Base-by-base conservation (phyloP, 2,113 vertebrate genomes). In the Helogale parvula region DNA sequence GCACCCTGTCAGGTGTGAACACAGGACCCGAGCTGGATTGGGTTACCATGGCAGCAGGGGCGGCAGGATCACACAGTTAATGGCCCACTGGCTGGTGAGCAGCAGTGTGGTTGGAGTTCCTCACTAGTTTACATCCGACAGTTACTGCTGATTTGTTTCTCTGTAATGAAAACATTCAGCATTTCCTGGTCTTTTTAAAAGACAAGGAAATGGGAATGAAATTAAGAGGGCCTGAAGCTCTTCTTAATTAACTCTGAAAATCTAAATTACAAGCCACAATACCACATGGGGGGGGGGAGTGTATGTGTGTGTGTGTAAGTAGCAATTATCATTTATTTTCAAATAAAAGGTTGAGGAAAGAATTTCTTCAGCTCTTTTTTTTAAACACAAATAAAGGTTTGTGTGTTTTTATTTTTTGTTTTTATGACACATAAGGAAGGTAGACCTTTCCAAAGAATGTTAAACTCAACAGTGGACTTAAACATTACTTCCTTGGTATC, bases 201-300 rank as follows among this genome's bases (percentile, higher is more conserved):
- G 80, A 83, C 0, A 3, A 97, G 96, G 93, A 98, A 97, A 85
- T 91, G 29, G 88, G 94, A 97, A 93, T 95, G 80, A 95, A 97
- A 91, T 95, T 91, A 96, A 93, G 52, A 96, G 79, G 71, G 14
- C 81, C 93, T 57, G 50, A 76, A 85, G 96, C 86, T 88, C 60
- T 52, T 96, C 97, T 93, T 95, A 97, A 97, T 97, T 97, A 94
- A 96, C 84, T 96, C 89, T 79, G 74, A 94, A 95, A 88, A 88
- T 96, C 83, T 97, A 74, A 97, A 94, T 97, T 97, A 93, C 35
- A 95, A 96, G 66, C 93, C 81, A 92, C 66, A 79, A 45, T n/a
- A 65, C 82, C 33, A 38, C 33, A 68, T 92, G n/a, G 60, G 50
- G 50, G 50, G 50, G 13, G 50, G 38, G 41, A 41, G 41, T 41